Percentiles rank a stretch among this genome's conserved stretches.
Evolutionary conservation across 2,888 invertebrate genomes (phyloP).

Genomic region (Heterodera filipjevi): DNA sequence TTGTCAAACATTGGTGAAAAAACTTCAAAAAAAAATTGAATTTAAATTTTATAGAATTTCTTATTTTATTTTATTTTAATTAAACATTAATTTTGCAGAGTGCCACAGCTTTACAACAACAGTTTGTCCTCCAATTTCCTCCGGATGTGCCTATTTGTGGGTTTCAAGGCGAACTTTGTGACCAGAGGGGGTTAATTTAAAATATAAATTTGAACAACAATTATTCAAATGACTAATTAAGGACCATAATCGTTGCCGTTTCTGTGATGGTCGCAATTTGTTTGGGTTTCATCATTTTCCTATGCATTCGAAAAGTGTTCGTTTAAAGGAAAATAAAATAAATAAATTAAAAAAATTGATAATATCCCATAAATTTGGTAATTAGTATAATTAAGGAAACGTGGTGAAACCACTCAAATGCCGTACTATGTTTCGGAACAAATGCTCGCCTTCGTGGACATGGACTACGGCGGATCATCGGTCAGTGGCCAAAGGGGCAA

Average conservation of each 20-base stretch:
- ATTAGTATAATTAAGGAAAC: conserved; percentile 38
- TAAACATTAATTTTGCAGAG: neutral
- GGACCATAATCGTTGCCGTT: conserved; percentile 47
- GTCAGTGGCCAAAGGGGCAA: conserved; percentile 10
- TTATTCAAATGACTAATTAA: conserved; percentile 24
- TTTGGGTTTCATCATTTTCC: conserved; percentile 45
- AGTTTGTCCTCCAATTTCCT: conserved; percentile 38
- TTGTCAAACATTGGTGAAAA: conserved; percentile 19
- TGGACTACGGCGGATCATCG: conserved; percentile 42
- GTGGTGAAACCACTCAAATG: conserved; percentile 51
- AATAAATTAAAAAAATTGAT: neutral
- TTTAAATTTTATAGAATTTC: conserved; percentile 12
- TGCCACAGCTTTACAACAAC: neutral
- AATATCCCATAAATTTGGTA: no score
- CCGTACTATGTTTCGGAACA: conserved; percentile 54
- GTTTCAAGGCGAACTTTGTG: conserved; percentile 57
- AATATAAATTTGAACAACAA: neutral
- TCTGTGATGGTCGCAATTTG: conserved; percentile 47
- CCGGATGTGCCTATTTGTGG: conserved; percentile 56
- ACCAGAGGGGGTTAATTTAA: conserved; percentile 48
- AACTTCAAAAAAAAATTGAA: neutral
- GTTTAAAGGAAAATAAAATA: conserved; percentile 15
- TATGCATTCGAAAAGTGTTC: conserved; percentile 48
- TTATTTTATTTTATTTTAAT: neutral
- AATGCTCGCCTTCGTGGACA: conserved; percentile 48